Percentiles rank a stretch among this genome's conserved stretches.
Conservation (phyloP, 1,140 invertebrate species). For the Pristionchus pacificus region DNA sequence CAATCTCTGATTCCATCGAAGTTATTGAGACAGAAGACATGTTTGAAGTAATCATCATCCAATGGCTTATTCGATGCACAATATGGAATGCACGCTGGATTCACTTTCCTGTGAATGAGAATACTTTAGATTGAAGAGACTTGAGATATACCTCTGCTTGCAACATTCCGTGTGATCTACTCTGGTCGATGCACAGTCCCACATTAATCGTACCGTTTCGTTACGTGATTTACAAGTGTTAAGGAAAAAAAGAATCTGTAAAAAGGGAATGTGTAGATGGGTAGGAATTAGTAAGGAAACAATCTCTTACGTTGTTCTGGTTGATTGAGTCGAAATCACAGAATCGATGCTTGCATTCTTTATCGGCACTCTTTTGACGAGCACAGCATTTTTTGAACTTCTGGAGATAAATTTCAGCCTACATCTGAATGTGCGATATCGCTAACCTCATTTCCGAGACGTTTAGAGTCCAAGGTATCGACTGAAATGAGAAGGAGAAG, state of each 20-base stretch:
- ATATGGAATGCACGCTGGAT: not conserved
- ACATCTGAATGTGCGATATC: too few species aligned
- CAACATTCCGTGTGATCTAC: conserved; percentile 49
- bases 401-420: too few species aligned
- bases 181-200: conserved; percentile 50
- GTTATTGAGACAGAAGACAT: not conserved
- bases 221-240: conserved; percentile 46
- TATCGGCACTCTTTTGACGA: conserved; percentile 48
- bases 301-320: conserved; percentile 45
- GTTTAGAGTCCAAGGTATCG: too few species aligned
- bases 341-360: conserved; percentile 45
- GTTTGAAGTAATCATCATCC: not conserved
- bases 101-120: not conserved
- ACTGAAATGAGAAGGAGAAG: too few species aligned
- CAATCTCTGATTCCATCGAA: not conserved
- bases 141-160: conserved; percentile 45
- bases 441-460: too few species aligned
- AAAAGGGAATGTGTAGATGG: conserved; percentile 2
- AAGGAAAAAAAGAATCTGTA: conserved; percentile 39
- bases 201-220: conserved; percentile 44
- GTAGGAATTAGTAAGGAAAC: conserved; percentile 7
- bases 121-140: not conserved
- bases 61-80: not conserved
- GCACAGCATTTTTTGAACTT: conserved; percentile 50
- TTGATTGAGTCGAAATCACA: conserved; percentile 48